phyloP scores from a whole-genome alignment of 2,797 vertebrate species.

The Gobionotothen gibberifrons region DNA sequence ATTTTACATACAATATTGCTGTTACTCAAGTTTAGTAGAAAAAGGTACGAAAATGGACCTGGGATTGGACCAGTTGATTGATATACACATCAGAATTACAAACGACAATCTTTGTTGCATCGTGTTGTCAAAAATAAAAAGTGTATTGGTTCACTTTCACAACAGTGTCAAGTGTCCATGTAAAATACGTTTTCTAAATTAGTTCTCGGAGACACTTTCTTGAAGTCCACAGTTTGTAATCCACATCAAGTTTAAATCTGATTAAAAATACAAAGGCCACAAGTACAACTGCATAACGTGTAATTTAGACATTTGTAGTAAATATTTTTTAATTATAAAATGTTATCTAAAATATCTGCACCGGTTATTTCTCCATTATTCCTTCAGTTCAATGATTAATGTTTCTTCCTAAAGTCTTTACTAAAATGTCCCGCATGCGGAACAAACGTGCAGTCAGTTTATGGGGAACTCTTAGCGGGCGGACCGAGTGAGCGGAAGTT shows the following conservation, averaged over 20 bases:
- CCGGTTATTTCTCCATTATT: not conserved
- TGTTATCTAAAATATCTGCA: not conserved
- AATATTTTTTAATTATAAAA: not conserved
- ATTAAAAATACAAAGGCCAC: not conserved
- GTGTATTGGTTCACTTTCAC: not conserved
- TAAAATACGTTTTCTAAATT: not conserved
- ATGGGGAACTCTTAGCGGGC: conserved; percentile 31
- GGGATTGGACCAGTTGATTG: not conserved
- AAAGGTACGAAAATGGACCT: no score
- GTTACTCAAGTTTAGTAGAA: no score
- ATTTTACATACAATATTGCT: not conserved
- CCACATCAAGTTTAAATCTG: not conserved
- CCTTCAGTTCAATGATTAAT: not conserved
- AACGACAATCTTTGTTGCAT: not conserved
- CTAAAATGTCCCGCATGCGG: conserved; percentile 22
- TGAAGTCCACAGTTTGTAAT: not conserved
- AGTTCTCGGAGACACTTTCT: not conserved
- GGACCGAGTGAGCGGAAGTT: conserved; percentile 48
- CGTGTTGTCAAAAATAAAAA: not conserved
- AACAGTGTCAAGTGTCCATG: not conserved
- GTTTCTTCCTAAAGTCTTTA: no score
- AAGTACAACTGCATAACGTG: not conserved
- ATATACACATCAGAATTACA: not conserved
- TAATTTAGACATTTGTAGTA: not conserved
- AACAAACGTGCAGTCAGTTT: conserved; percentile 9